Evolutionary conservation across 2,113 vertebrate species (phyloP), one percentile per base, ranked within the genome.

Genomic region (Amazona guildingii): DNA sequence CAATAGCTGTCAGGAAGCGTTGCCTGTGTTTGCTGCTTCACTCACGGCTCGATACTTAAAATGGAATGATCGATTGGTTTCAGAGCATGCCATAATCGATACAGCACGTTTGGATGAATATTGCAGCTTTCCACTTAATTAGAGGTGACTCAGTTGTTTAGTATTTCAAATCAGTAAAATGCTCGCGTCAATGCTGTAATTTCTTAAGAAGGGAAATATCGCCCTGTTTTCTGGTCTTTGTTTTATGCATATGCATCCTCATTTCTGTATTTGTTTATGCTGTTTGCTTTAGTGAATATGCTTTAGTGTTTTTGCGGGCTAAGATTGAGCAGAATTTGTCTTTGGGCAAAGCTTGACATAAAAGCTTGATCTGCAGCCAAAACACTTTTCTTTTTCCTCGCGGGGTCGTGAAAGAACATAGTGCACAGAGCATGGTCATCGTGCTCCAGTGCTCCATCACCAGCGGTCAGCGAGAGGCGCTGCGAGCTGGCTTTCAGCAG

Each of bases 51-150:
- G 16, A 55, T 73, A 69, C 68, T 83, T 61, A 20, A 76, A 78
- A 89, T 19, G 39, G n/a, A 73, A 52, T 88, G 78, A 84, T 66
- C 83, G 70, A 94, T 82, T 93, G 31, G 64, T 92, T 94, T 41
- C 19, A 46, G 83, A 70, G 51, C 90, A 68, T 0, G 1, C 63
- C 11, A 24, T 37, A 70, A 85, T 95, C 88, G 14, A 35, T 77
- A 39, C 1, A 3, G 87, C 31, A 21, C 5, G 21, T 94, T 96
- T 44, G 31, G 70, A 90, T 79, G 70, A 89, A 75, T 69, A 74
- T 81, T 90, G 70, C 29, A 46, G 94, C 76, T 90, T 94, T 76
- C 83, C 93, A 76, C 57, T 92, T 96, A 94, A 94, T 96, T 95
- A 95, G 86, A 73, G 8, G 7, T 92, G 96, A 76, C 76, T 86